Evolutionary conservation across 2,113 vertebrate species (phyloP).

Genomic region (Bubo bubo): DNA sequence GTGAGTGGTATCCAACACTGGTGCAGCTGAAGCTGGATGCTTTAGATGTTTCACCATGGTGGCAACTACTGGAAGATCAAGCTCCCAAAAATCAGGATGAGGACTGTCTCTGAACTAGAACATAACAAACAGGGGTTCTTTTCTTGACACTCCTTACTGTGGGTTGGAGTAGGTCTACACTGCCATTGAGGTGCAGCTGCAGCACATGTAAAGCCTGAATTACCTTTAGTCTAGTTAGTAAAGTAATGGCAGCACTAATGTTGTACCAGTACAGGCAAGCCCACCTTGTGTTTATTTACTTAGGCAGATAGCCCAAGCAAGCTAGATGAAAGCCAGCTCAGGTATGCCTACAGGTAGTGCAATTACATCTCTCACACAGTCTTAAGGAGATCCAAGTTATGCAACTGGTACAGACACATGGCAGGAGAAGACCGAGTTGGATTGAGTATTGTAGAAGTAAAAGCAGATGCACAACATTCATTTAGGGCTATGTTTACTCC

Average conservation of each 20-base stretch:
- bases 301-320: neutral
- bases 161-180: neutral
- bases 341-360: neutral
- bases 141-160: neutral
- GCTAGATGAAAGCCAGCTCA: neutral
- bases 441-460: neutral
- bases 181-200: neutral
- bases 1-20: neutral
- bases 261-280: neutral
- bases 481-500: neutral
- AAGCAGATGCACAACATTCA: neutral
- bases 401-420: neutral
- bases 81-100: neutral
- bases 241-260: neutral
- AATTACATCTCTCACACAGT: neutral
- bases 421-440: neutral
- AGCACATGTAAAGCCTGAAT: neutral
- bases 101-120: neutral
- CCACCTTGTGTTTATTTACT: neutral
- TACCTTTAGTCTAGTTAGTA: neutral
- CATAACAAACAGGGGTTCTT: neutral
- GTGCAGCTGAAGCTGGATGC: neutral
- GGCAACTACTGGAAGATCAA: neutral
- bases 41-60: neutral
- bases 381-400: neutral